Percentiles rank a stretch among this genome's conserved stretches.
Evolutionary conservation across 92 coral and sea anemone genomes (phyloP).

Genomic region (Meandrina meandrites): DNA sequence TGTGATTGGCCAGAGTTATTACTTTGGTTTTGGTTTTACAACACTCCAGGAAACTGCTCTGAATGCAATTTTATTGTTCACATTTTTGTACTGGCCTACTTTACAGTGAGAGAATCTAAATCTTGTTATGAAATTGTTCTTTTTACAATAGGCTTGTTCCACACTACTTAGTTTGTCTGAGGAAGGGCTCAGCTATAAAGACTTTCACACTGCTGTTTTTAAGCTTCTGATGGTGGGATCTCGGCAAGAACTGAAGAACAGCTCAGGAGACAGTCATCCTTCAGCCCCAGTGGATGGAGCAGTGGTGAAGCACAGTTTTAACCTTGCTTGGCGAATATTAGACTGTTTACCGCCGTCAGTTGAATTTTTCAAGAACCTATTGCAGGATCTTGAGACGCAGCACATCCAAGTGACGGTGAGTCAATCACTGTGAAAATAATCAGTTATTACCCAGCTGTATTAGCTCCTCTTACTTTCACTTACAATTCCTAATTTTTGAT

Average conservation of each 20-base stretch:
- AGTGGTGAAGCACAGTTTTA: conserved; percentile 76
- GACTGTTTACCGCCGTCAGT: conserved; percentile 81
- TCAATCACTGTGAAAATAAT: neutral
- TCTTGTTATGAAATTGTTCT: neutral
- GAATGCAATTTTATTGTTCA: too few species aligned
- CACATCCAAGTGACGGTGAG: conserved; percentile 36
- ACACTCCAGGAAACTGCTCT: too few species aligned
- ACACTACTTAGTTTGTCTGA: conserved; percentile 58
- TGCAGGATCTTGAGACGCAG: conserved; percentile 48
- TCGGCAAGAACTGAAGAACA: conserved; percentile 57
- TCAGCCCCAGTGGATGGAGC: conserved; percentile 77
- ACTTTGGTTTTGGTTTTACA: too few species aligned
- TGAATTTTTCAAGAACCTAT: conserved; percentile 50
- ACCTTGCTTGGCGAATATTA: conserved; percentile 84
- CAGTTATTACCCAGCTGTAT: too few species aligned
- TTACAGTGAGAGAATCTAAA: too few species aligned
- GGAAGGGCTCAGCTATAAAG: conserved; percentile 60
- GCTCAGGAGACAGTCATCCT: conserved; percentile 42
- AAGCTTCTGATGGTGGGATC: conserved; percentile 80
- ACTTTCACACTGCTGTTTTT: conserved; percentile 72
- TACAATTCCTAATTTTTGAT: too few species aligned
- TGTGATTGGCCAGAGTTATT: too few species aligned
- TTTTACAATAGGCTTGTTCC: conserved; percentile 55
- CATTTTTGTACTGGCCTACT: too few species aligned
- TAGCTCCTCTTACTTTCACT: too few species aligned